Conservation (phyloP, 2,888 invertebrate species). For the Pterostichus madidus region DNA sequence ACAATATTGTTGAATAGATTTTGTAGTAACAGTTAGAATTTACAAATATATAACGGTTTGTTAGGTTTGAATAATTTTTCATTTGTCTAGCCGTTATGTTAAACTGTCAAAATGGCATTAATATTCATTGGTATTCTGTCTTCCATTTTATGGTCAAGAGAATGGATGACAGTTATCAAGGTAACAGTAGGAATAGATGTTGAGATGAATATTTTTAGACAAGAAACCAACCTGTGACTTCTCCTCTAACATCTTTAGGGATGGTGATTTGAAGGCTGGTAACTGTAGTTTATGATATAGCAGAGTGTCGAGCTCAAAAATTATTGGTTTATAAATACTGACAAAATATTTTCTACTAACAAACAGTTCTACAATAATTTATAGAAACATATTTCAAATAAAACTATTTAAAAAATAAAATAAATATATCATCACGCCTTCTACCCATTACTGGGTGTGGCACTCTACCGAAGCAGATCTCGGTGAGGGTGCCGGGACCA, state of each 20-base stretch:
- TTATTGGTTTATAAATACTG: no score
- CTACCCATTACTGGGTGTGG: no score
- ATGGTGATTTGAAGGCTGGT: neutral
- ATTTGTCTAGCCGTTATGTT: conserved; percentile 1
- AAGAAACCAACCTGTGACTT: no score
- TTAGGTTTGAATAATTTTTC: neutral
- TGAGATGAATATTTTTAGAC: neutral
- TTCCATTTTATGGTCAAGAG: neutral
- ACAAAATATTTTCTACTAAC: no score
- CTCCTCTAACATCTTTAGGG: no score
- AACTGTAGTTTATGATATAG: neutral
- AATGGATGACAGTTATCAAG: neutral
- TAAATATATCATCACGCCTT: no score
- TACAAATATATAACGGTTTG: neutral
- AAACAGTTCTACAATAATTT: no score
- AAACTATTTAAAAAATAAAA: no score
- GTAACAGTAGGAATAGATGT: neutral
- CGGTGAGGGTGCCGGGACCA: no score
- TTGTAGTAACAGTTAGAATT: conserved; percentile 45
- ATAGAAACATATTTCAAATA: neutral
- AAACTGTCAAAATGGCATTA: neutral
- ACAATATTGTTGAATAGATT: conserved; percentile 30
- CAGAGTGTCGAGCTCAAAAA: neutral
- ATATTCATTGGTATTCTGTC: neutral
- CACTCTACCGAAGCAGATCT: no score